Percentiles rank a stretch among this genome's conserved stretches.
These are phyloP conservation scores for Bombus waltoni DNA, from an alignment of 1,140 invertebrate genomes.

Conservation along the genomic window DNA sequence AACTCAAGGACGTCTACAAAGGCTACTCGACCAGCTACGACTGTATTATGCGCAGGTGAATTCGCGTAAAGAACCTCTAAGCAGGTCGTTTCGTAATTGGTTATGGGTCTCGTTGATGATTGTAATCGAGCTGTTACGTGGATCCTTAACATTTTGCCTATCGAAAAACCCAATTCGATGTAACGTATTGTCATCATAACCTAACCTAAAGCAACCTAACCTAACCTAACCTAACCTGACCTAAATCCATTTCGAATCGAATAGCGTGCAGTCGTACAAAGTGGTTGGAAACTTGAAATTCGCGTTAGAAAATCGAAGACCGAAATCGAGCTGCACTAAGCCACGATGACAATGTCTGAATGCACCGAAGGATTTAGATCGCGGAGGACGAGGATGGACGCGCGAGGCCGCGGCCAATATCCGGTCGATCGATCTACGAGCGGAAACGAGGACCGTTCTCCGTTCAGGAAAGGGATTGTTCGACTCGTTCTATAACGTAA, in stretches of 20 bases:
- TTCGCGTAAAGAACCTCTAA: neutral
- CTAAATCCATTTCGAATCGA: no score
- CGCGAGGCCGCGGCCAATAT: constrained; percentile 24
- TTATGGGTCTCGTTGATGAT: neutral
- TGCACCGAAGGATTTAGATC: constrained; percentile 11
- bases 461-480: neutral
- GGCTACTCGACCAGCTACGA: neutral
- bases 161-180: no score
- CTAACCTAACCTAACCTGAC: no score
- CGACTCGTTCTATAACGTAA: constrained; percentile 22
- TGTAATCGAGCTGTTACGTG: neutral
- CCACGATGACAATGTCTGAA: neutral
- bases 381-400: constrained; percentile 10
- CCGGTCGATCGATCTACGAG: constrained; percentile 26
- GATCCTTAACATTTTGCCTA: neutral
- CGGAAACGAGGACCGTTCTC: constrained; percentile 28
- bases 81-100: neutral
- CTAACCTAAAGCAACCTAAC: no score
- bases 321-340: neutral
- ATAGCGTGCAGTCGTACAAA: neutral
- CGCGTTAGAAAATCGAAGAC: neutral
- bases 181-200: no score
- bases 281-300: neutral
- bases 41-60: neutral
- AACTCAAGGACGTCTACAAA: constrained; percentile 35